Evolutionary conservation across 1,140 invertebrate species (phyloP).

Genomic region (Drosophila bipectinata): DNA sequence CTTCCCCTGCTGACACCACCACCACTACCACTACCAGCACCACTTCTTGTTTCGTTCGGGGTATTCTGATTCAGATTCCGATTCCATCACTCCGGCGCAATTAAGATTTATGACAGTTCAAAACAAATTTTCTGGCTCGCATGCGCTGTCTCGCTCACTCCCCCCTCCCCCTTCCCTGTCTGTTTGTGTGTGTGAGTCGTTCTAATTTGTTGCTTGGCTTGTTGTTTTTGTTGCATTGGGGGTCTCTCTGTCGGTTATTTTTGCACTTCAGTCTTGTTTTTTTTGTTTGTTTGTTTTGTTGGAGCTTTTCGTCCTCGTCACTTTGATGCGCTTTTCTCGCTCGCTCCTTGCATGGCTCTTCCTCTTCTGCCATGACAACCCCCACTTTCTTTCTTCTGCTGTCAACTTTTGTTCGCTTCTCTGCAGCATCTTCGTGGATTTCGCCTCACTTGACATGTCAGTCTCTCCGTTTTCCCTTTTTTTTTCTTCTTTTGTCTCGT

Average conservation of each 20-base stretch:
- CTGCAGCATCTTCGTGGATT: constrained; percentile 43
- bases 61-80: constrained; percentile 52
- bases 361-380: constrained; percentile 11
- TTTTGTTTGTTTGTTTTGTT: constrained; percentile 31
- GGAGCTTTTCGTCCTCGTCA: constrained; percentile 44
- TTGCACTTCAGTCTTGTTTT: not conserved
- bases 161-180: not conserved
- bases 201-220: constrained; percentile 66
- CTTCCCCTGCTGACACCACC: constrained; percentile 14
- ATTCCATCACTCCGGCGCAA: constrained; percentile 78
- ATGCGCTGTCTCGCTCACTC: constrained; percentile 58
- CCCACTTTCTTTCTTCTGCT: constrained; percentile 6
- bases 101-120: constrained; percentile 83
- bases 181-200: constrained; percentile 46
- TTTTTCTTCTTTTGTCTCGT: constrained; percentile 41
- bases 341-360: constrained; percentile 9
- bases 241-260: constrained; percentile 45
- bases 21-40: not conserved
- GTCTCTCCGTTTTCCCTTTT: constrained; percentile 35
- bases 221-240: constrained; percentile 14
- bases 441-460: constrained; percentile 54
- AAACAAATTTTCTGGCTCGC: constrained; percentile 77
- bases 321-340: constrained; percentile 39
- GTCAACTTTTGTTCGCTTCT: constrained; percentile 39
- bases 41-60: constrained; percentile 44